Base-by-base conservation (phyloP, 2,797 vertebrate genomes). In the Anguilla obscura region DNA sequence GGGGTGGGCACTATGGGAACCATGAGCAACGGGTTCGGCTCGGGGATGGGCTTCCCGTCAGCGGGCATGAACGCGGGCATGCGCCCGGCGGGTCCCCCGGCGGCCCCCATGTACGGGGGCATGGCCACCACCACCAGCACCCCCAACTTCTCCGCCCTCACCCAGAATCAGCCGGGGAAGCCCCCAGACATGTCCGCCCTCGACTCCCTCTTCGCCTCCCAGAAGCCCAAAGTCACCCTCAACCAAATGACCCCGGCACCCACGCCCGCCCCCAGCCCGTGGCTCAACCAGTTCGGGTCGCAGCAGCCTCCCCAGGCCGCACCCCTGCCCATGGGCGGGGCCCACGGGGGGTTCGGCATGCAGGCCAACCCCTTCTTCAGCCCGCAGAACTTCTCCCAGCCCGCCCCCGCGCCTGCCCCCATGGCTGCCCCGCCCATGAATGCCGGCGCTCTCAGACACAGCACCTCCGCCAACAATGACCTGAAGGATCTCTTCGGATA, bases 401-500 rank as follows among this genome's bases (percentile, higher is more conserved):
- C 95, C 18, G 60, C 92, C 24, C 0, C 86, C 30, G 94, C 95
- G 69, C 14, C 40, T 45, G 40, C 40, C 40, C 40, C 63, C 52
- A 10, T 85, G 3, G 89, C 92, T 6, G 60, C 92, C 30, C 94
- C 96, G 8, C 90, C 89, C 86, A 18, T 92, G 87, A 97, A 96
- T 90, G 93, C 97, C 89, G 95, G 96, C 89, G 95, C 95, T 40
- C 92, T 98, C 90, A 96, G 97, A 94, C 97, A 93, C 83, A 98
- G 97, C 90, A 95, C 95, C 18, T 98, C 98, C 3, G 97, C 96
- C 94, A 99, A 97, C 95, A 99, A 96, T 82, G 99, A 99, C 91
- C 96, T 99, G 90, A 99, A 99, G 95, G 99, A 99, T 94, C 97
- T 99, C 87, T 99, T 99, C 85, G 98, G 99, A 89, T 99, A 96